phyloP scores from a whole-genome alignment of 2,888 invertebrate species.

The Coenonympha glycerion region DNA sequence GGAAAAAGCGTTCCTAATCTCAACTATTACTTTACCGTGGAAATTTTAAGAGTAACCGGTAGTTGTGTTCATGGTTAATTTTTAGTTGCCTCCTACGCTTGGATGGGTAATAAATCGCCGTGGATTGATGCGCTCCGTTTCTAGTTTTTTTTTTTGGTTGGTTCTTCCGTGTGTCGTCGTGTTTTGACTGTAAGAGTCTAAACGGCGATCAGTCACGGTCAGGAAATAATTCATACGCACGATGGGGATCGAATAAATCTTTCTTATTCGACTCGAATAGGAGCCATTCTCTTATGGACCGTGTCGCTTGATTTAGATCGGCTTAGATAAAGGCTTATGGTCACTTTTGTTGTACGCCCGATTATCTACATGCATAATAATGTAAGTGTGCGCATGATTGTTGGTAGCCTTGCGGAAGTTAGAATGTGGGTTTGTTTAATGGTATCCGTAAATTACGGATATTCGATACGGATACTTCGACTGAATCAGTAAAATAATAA shows the following conservation, averaged over 20 bases:
- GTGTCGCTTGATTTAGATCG: conserved; percentile 36
- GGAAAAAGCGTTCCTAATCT: conserved; percentile 69
- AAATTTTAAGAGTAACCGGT: conserved; percentile 58
- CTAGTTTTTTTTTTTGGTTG: conserved; percentile 28
- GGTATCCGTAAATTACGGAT: too few species aligned
- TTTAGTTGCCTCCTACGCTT: conserved; percentile 68
- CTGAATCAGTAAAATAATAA: too few species aligned
- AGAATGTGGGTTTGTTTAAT: conserved; percentile 9
- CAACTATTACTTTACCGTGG: conserved; percentile 62
- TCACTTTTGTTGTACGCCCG: conserved; percentile 19
- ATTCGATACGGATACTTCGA: too few species aligned
- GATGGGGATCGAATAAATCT: conserved; percentile 36
- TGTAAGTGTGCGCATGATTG: conserved; percentile 11
- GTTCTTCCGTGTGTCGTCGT: conserved; percentile 45
- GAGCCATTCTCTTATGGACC: conserved; percentile 33
- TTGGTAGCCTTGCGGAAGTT: conserved; percentile 7
- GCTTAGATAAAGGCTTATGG: conserved; percentile 27
- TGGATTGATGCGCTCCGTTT: conserved; percentile 32
- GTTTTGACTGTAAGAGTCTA: conserved; percentile 45
- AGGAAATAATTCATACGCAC: conserved; percentile 36
- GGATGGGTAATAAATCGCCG: conserved; percentile 56
- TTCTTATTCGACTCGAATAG: conserved; percentile 29
- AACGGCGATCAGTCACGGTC: conserved; percentile 57
- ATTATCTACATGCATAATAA: conserved; percentile 17
- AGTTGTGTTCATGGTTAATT: conserved; percentile 61